Percentiles rank a stretch among this genome's conserved stretches.
Conservation (phyloP, 2,888 invertebrate genomes). For the Morpho deidamia region DNA sequence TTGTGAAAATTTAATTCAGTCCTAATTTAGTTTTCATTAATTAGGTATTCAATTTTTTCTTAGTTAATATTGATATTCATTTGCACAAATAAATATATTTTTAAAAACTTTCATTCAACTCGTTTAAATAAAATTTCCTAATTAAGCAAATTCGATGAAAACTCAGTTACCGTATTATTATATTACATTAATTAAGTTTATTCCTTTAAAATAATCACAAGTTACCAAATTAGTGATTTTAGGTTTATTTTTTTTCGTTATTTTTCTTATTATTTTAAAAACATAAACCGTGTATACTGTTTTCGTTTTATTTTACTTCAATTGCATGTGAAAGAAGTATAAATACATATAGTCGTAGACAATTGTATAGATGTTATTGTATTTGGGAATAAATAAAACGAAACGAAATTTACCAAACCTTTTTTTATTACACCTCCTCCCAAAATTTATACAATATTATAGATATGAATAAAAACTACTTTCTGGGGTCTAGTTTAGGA, state of each 20-base stretch:
- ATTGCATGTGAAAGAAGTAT: constrained; percentile 69
- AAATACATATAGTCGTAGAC: constrained; percentile 69
- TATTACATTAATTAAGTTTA: not conserved
- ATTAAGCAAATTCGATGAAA: too few species aligned
- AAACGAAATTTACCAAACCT: constrained; percentile 25
- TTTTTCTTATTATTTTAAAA: constrained; percentile 16
- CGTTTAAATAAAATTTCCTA: too few species aligned
- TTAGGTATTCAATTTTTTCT: too few species aligned
- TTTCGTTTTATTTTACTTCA: constrained; percentile 34
- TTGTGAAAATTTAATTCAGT: too few species aligned
- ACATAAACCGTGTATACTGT: not conserved
- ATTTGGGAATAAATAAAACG: constrained; percentile 73
- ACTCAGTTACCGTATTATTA: too few species aligned
- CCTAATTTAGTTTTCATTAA: too few species aligned
- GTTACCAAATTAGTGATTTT: constrained; percentile 46
- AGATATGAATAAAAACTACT: too few species aligned
- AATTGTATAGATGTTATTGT: constrained; percentile 79
- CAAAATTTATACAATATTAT: too few species aligned
- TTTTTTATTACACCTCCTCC: constrained; percentile 3
- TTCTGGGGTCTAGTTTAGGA: too few species aligned
- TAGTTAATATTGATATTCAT: too few species aligned
- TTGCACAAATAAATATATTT: too few species aligned
- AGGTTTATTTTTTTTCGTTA: constrained; percentile 26
- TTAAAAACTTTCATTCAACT: too few species aligned
- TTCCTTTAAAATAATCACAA: constrained; percentile 5